These are phyloP conservation scores for Drosophila sp. DNA, from an alignment of 1,140 invertebrate species.

Conservation along the genomic window DNA sequence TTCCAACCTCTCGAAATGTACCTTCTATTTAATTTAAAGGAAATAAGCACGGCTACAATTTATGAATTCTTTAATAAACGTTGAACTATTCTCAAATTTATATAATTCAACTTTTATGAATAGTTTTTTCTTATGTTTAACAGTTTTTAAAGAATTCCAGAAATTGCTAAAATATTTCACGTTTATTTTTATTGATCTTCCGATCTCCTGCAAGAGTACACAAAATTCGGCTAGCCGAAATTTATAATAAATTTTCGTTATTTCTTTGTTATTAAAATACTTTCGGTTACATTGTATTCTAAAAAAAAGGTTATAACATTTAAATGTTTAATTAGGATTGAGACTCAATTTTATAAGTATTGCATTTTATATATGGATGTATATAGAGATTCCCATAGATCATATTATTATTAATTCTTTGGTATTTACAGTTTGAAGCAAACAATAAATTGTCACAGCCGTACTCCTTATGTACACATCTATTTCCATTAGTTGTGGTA, in stretches of 20 bases:
- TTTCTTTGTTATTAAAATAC: conserved; percentile 32
- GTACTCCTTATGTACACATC: conserved; percentile 57
- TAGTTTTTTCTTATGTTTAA: no score
- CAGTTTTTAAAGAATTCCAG: no score
- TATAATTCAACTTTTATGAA: no score
- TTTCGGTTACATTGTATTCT: conserved; percentile 15
- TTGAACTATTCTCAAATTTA: no score
- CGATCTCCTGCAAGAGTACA: background rate
- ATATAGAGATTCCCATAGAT: background rate
- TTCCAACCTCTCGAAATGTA: no score
- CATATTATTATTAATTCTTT: conserved; percentile 24
- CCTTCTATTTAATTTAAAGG: no score
- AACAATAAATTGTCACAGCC: conserved; percentile 73
- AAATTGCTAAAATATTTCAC: background rate
- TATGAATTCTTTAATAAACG: no score
- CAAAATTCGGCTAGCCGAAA: conserved; percentile 5
- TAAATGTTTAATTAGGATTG: conserved; percentile 10
- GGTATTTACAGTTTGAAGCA: conserved; percentile 71
- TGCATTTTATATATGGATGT: conserved; percentile 7
- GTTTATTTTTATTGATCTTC: background rate
- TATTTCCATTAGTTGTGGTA: conserved; percentile 24
- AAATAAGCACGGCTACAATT: no score
- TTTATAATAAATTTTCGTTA: background rate
- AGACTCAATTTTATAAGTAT: conserved; percentile 28
- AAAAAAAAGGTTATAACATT: conserved; percentile 20